Evolutionary conservation across 2,797 vertebrate species (phyloP).

Genomic region (Acropternis orthonyx): DNA sequence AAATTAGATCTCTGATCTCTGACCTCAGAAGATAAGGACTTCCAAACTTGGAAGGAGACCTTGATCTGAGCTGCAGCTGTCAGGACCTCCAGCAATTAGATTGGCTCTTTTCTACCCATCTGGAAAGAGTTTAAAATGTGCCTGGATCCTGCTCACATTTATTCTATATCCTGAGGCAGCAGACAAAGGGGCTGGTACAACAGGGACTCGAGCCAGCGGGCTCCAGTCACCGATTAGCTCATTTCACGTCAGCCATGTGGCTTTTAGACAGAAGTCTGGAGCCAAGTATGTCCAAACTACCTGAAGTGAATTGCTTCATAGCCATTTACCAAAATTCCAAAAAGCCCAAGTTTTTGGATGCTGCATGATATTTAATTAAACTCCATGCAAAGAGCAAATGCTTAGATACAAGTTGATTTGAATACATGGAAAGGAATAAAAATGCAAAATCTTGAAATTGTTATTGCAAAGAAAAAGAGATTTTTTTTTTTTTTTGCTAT

Average conservation of each 20-base stretch:
- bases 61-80: not conserved
- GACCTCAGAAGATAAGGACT: not conserved
- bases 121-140: not conserved
- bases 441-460: not conserved
- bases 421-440: not conserved
- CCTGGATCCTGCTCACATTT: not conserved
- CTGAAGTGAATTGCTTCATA: conserved; percentile 49
- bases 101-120: not conserved
- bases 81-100: not conserved
- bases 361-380: conserved; percentile 46
- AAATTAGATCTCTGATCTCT: not conserved
- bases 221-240: not conserved
- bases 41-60: not conserved
- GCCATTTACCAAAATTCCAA: conserved; percentile 43
- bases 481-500: not conserved
- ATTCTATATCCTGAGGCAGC: not conserved
- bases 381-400: not conserved
- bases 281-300: conserved; percentile 50
- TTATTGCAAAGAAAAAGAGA: not conserved
- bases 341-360: conserved; percentile 9
- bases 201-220: not conserved
- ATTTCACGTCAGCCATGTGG: conserved; percentile 34
- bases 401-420: not conserved
- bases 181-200: not conserved
- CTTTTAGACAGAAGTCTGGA: conserved; percentile 16